Conservation (phyloP, 2,797 vertebrate genomes). For the Danio albolineatus region DNA sequence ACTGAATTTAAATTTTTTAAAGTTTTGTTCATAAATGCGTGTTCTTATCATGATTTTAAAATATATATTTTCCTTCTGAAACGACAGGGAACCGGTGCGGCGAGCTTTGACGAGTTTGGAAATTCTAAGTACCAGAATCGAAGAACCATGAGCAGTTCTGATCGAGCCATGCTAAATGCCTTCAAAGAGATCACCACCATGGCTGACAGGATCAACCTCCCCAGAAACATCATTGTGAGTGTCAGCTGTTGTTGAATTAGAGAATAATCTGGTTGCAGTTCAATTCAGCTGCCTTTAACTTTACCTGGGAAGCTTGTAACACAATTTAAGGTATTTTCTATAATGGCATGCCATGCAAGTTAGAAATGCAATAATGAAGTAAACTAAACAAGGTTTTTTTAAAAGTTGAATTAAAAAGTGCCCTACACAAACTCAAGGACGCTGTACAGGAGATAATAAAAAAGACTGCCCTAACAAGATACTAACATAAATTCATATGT, state of each 20-base stretch:
- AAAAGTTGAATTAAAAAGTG: no score
- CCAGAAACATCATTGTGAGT: constrained; percentile 96
- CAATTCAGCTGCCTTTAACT: background rate
- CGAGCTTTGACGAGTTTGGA: constrained; percentile 98
- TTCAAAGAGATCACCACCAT: constrained; percentile 99
- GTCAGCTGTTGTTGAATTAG: constrained; percentile 64
- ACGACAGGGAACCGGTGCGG: constrained; percentile 92
- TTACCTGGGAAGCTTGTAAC: no score
- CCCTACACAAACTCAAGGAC: no score
- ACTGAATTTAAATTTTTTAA: background rate
- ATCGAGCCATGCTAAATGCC: constrained; percentile 97
- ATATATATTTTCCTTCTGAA: background rate
- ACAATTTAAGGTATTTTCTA: no score
- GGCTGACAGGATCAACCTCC: constrained; percentile 99
- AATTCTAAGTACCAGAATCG: constrained; percentile 99
- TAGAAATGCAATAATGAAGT: background rate
- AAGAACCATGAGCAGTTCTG: constrained; percentile 97
- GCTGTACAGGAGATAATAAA: no score
- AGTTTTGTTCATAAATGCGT: background rate
- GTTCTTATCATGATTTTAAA: background rate
- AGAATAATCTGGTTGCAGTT: background rate
- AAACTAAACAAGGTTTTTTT: background rate
- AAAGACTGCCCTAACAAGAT: no score
- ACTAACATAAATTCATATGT: no score
- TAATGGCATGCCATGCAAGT: background rate